phyloP scores from a whole-genome alignment of 2,888 invertebrate species.

The Craniophora ligustri region DNA sequence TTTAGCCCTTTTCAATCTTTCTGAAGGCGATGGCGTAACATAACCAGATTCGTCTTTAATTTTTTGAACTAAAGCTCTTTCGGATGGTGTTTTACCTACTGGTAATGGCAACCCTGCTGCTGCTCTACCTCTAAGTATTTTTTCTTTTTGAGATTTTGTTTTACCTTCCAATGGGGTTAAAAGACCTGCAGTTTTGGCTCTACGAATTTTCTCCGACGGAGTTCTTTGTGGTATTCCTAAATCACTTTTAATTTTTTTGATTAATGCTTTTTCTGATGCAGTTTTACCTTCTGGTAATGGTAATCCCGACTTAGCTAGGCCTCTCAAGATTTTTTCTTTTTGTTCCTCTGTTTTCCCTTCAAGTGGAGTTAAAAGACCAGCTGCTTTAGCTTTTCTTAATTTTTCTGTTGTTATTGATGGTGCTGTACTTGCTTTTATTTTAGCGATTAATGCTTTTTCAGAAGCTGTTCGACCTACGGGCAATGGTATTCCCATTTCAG shows the following conservation, averaged over 20 bases:
- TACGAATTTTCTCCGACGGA: slow-evolving; percentile 19
- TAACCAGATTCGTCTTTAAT: slow-evolving; percentile 50
- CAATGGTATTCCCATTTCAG: slow-evolving; percentile 15
- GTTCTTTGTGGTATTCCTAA: slow-evolving; percentile 46
- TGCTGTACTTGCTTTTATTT: not conserved
- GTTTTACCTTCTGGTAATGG: slow-evolving; percentile 46
- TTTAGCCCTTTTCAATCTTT: slow-evolving; percentile 48
- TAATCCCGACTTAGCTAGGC: slow-evolving; percentile 25
- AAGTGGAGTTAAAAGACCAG: slow-evolving; percentile 39
- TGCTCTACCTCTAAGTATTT: slow-evolving; percentile 56
- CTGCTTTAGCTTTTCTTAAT: slow-evolving; percentile 30
- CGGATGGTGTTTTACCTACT: slow-evolving; percentile 53
- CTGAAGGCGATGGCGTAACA: slow-evolving; percentile 51
- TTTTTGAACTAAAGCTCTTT: slow-evolving; percentile 40
- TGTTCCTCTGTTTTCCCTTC: slow-evolving; percentile 39
- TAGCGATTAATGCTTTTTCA: slow-evolving; percentile 28
- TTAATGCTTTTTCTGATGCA: slow-evolving; percentile 31
- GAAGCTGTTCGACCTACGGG: slow-evolving; percentile 35
- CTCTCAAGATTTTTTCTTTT: slow-evolving; percentile 39
- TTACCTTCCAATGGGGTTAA: slow-evolving; percentile 61
- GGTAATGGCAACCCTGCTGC: slow-evolving; percentile 50
- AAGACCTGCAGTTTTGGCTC: slow-evolving; percentile 33
- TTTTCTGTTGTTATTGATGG: slow-evolving; percentile 25
- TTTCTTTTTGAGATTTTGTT: slow-evolving; percentile 58
- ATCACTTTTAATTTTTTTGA: slow-evolving; percentile 38